Percentiles rank a stretch among this genome's conserved stretches.
Conservation (phyloP, 2,888 invertebrate genomes). For the Opisthograptis luteolata region DNA sequence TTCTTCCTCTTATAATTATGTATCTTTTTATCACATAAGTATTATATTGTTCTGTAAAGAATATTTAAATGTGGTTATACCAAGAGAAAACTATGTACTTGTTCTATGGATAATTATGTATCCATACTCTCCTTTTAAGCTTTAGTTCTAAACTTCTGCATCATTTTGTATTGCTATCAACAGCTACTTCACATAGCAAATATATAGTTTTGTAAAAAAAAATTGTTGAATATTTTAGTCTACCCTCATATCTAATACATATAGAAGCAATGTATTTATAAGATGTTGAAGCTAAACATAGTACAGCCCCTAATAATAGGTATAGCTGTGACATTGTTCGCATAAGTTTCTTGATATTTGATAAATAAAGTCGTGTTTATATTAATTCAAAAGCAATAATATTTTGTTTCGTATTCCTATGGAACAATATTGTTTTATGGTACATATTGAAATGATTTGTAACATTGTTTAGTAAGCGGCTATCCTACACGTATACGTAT, state of each 20-base stretch:
- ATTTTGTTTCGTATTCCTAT: no score
- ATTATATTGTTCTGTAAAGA: conserved; percentile 9
- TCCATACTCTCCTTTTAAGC: conserved; percentile 1
- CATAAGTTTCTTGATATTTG: no score
- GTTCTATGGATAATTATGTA: conserved; percentile 3
- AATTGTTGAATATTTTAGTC: conserved; percentile 1
- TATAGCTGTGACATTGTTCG: no score
- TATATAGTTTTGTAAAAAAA: conserved; percentile 3
- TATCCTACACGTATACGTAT: no score
- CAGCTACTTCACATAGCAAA: conserved; percentile 3
- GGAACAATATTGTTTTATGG: no score
- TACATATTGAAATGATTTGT: no score
- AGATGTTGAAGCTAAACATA: no score
- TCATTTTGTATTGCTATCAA: conserved; percentile 5
- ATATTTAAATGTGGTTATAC: not conserved
- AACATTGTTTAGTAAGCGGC: no score
- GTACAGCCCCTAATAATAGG: no score
- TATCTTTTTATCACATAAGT: conserved; percentile 4
- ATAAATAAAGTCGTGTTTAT: no score
- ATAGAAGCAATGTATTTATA: not conserved
- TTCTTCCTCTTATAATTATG: conserved; percentile 17
- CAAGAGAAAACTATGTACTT: not conserved
- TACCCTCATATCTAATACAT: not conserved
- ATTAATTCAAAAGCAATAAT: no score
- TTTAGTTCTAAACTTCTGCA: conserved; percentile 14